Evolutionary conservation across 2,113 vertebrate species (phyloP).

Genomic region (Mesitornis unicolor): DNA sequence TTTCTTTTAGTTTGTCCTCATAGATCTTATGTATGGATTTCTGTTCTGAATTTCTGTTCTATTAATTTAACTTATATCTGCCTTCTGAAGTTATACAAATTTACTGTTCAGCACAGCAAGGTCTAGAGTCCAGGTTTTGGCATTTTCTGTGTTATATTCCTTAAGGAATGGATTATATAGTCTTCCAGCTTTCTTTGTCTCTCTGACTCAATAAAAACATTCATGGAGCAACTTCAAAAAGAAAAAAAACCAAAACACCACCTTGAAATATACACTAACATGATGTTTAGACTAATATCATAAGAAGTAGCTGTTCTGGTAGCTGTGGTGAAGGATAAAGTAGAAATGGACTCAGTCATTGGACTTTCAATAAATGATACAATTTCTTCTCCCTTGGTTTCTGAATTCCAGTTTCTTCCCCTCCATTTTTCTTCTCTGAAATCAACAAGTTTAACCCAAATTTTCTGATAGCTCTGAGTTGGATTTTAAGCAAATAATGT

Average conservation of each 20-base stretch:
- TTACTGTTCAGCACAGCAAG: background rate
- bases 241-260: background rate
- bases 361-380: background rate
- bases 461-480: background rate
- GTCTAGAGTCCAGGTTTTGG: background rate
- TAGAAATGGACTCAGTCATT: background rate
- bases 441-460: background rate
- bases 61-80: background rate
- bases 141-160: background rate
- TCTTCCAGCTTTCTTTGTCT: background rate
- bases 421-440: background rate
- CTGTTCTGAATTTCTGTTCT: background rate
- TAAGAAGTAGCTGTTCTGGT: background rate
- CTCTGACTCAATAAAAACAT: background rate
- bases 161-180: background rate
- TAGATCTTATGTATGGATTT: background rate
- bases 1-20: background rate
- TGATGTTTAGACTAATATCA: background rate
- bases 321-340: background rate
- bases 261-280: background rate
- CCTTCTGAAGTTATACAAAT: background rate
- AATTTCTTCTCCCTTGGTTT: background rate
- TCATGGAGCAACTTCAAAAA: background rate
- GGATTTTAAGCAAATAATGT: background rate
- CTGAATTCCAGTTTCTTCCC: background rate